A percentile compares a stretch with the other conserved stretches of the same genome.
Evolutionary conservation across 2,888 invertebrate genomes (phyloP).

Genomic region (Lysandra coridon): DNA sequence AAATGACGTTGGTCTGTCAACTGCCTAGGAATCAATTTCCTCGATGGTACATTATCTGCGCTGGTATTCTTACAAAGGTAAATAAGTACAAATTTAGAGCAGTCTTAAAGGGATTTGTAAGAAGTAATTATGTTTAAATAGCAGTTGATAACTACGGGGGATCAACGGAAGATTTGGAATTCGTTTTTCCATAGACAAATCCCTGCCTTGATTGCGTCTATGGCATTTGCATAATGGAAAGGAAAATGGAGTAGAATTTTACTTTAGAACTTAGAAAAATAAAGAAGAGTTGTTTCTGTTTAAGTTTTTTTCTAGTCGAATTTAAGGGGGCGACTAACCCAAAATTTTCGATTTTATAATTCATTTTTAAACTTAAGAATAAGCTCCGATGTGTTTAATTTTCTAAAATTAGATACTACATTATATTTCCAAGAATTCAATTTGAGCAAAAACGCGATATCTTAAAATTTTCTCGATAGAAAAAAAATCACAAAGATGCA

Average conservation of each 20-base stretch:
- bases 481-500: no score
- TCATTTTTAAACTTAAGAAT: no score
- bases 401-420: no score
- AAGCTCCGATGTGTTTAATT: no score
- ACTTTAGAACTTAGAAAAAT: not conserved
- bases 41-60: no score
- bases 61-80: not conserved
- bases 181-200: constrained; percentile 27
- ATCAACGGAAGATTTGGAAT: constrained; percentile 32
- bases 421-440: no score
- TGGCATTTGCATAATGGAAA: not conserved
- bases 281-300: not conserved
- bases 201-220: constrained; percentile 5
- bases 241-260: not conserved
- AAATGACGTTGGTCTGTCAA: no score
- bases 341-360: no score
- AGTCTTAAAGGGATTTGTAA: constrained; percentile 40
- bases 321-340: no score
- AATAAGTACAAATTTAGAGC: constrained; percentile 19
- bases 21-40: no score
- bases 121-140: constrained; percentile 36
- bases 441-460: no score
- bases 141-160: constrained; percentile 31
- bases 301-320: not conserved
- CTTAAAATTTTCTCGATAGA: no score